Conservation (phyloP, 1,140 invertebrate species). For the Nebria ingens region DNA sequence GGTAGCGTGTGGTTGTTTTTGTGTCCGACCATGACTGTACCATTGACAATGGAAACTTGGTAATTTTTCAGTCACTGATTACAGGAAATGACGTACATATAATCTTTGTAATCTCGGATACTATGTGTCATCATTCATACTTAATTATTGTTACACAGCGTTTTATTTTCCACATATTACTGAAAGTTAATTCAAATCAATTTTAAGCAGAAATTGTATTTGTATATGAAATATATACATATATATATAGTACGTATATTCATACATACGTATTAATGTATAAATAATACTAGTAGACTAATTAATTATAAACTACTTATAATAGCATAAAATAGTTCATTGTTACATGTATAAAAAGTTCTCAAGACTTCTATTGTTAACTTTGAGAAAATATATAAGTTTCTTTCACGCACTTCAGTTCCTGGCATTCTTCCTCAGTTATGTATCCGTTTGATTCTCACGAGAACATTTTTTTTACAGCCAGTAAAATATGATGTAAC, state of each 20-base stretch:
- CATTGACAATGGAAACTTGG: neutral
- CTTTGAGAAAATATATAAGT: neutral
- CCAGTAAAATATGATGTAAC: too few relatives aligned
- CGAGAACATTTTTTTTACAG: neutral
- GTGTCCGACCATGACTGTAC: neutral
- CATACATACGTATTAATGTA: neutral
- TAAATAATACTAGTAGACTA: neutral
- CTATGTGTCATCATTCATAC: neutral
- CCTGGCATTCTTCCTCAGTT: too few relatives aligned
- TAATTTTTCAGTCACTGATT: neutral
- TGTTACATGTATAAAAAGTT: neutral
- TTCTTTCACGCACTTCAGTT: slow-evolving; percentile 16
- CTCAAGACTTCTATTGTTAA: slow-evolving; percentile 1
- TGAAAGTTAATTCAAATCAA: neutral
- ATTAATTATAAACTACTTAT: neutral
- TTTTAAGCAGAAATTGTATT: too few relatives aligned
- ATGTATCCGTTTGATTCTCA: neutral
- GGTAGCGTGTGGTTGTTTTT: neutral
- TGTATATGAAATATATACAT: too few relatives aligned
- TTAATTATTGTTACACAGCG: neutral
- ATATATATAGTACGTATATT: neutral
- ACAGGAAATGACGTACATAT: neutral
- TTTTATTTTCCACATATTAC: neutral
- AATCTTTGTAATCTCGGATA: neutral
- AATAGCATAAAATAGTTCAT: neutral